phyloP scores from a whole-genome alignment of 1,140 invertebrate species.

The Trypoxylus dichotomus region DNA sequence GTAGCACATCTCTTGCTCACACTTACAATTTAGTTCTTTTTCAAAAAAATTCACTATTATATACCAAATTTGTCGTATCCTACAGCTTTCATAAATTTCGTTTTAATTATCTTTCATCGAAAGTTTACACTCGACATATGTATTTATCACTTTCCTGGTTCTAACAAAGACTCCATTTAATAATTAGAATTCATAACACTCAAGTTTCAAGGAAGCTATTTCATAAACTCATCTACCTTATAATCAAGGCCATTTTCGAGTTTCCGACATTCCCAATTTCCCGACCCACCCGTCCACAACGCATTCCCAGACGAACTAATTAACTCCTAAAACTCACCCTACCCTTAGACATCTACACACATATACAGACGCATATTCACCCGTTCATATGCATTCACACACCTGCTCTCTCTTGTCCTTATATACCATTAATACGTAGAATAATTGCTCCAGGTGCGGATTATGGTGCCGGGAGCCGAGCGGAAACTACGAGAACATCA shows the following conservation, averaged over 20 bases:
- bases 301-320: conserved; percentile 21
- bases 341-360: background rate
- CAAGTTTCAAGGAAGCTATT: conserved; percentile 2
- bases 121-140: background rate
- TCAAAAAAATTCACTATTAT: background rate
- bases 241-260: conserved; percentile 16
- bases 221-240: conserved; percentile 10
- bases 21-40: no score
- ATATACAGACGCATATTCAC: background rate
- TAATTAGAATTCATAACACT: conserved; percentile 15
- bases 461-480: conserved; percentile 66
- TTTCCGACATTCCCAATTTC: conserved; percentile 23
- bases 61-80: background rate
- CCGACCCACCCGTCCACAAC: background rate
- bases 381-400: background rate
- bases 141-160: conserved; percentile 12
- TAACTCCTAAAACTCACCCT: conserved; percentile 4
- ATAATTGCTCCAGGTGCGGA: conserved; percentile 55
- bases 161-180: background rate
- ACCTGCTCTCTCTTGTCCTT: conserved; percentile 19
- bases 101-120: background rate
- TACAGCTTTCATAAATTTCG: background rate
- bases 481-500: conserved; percentile 61
- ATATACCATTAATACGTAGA: conserved; percentile 18
- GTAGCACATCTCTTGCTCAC: no score